Evolutionary conservation across 2,113 vertebrate species (phyloP).

Genomic region (Todiramphus chloris): DNA sequence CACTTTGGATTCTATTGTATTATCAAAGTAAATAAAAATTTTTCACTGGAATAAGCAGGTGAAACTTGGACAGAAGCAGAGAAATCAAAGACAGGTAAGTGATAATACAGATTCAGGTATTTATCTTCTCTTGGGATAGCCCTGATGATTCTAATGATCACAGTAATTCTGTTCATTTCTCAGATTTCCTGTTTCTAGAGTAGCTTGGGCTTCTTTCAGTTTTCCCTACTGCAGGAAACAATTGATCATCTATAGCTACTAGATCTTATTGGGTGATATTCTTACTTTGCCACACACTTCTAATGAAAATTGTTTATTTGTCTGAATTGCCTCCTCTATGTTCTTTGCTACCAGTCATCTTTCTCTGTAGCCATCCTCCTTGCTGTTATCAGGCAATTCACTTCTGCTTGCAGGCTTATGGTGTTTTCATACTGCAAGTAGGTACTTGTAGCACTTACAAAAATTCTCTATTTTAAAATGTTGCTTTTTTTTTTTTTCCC

Average conservation of each 20-base stretch:
- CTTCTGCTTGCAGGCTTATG: neutral
- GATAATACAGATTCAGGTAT: neutral
- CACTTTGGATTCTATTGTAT: neutral
- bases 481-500: neutral
- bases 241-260: neutral
- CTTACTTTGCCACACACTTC: neutral
- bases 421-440: neutral
- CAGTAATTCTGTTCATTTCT: neutral
- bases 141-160: neutral
- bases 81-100: neutral
- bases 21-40: neutral
- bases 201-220: neutral
- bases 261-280: neutral
- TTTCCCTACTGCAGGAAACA: neutral
- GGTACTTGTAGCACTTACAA: neutral
- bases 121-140: neutral
- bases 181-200: neutral
- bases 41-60: neutral
- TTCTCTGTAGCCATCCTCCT: neutral
- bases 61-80: neutral
- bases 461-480: neutral
- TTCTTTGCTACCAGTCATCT: neutral
- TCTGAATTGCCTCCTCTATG: rapidly evolving
- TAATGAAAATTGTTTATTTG: neutral
- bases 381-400: neutral